These are phyloP conservation scores for Gymnocephalus cernua DNA, from an alignment of 2,113 vertebrate genomes.

Conservation along the genomic window DNA sequence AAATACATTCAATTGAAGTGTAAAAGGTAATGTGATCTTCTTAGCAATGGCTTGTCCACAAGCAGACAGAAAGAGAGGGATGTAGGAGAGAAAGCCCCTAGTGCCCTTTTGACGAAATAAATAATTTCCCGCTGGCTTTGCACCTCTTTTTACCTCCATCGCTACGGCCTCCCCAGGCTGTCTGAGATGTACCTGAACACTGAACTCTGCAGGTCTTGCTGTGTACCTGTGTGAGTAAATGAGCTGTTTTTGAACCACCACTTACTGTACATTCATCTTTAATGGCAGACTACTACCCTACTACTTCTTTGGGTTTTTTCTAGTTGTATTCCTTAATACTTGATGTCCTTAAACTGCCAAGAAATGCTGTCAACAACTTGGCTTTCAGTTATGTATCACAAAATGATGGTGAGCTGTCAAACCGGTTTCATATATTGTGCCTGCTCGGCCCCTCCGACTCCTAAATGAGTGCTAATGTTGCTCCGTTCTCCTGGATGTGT, in stretches of 20 bases:
- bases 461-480: background rate
- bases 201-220: conserved; percentile 8
- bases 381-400: background rate
- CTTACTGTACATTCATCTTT: background rate
- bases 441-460: background rate
- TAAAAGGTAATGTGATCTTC: background rate
- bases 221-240: background rate
- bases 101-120: background rate
- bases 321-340: background rate
- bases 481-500: background rate
- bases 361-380: background rate
- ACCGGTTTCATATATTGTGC: background rate
- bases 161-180: background rate
- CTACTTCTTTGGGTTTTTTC: background rate
- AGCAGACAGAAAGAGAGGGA: background rate
- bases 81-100: background rate
- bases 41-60: background rate
- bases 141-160: background rate
- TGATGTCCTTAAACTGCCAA: background rate
- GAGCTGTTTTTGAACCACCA: background rate
- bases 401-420: background rate
- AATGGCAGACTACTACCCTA: background rate
- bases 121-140: background rate
- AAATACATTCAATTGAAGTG: background rate
- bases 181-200: background rate